A percentile compares a stretch with the other conserved stretches of the same genome.
Conservation (phyloP, 92 coral and sea anemone genomes). For the Actinernus sp. region DNA sequence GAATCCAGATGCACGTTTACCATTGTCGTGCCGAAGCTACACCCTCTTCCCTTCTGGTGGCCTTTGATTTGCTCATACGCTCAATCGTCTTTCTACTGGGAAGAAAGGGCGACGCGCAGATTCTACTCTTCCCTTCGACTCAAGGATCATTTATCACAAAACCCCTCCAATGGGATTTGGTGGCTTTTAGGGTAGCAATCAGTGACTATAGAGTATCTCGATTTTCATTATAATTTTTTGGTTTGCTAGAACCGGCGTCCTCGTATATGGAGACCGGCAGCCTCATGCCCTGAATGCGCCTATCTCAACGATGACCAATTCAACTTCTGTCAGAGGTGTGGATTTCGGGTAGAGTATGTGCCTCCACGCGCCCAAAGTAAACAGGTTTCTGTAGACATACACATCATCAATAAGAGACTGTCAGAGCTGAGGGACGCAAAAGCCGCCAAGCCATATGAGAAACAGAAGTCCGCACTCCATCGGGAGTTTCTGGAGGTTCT, state of each 20-base stretch:
- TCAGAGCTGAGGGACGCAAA: constrained; percentile 1
- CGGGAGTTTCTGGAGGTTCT: constrained; percentile 23
- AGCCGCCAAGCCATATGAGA: constrained; percentile 14
- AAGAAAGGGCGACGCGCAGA: background rate
- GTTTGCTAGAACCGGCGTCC: background rate
- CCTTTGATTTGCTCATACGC: no score
- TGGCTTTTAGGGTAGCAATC: no score
- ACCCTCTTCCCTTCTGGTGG: constrained; percentile 44
- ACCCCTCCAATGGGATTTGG: background rate
- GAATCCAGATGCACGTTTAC: constrained; percentile 1
- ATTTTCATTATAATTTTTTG: no score
- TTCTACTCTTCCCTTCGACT: background rate
- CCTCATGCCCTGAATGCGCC: constrained; percentile 30
- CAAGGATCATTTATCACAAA: background rate
- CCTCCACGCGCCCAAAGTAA: no score
- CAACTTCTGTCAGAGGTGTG: constrained; percentile 6
- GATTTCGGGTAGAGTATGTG: constrained; percentile 3
- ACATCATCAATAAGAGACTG: constrained; percentile 15
- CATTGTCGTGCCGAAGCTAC: constrained; percentile 14
- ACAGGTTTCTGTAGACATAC: background rate
- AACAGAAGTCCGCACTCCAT: constrained; percentile 33
- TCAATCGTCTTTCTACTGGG: no score
- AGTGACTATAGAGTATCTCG: background rate
- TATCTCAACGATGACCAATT: constrained; percentile 33
- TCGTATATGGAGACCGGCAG: constrained; percentile 21